These are phyloP conservation scores for Eupithecia vulgata DNA, from an alignment of 2,888 invertebrate species.

Conservation along the genomic window DNA sequence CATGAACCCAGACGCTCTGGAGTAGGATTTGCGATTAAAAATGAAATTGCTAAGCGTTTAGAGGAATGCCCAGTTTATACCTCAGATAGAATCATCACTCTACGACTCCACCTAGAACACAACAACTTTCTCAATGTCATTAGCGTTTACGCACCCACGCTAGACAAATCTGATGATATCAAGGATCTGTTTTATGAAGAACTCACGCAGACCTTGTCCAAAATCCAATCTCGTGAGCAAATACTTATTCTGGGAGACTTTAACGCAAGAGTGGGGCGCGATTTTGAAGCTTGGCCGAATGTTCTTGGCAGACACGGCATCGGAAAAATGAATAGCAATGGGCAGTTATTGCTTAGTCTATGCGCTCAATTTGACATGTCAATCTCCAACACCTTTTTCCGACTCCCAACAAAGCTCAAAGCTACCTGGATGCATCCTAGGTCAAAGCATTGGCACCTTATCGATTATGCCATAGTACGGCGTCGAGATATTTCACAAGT, in stretches of 20 bases:
- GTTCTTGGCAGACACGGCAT: neutral
- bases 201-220: neutral
- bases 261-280: neutral
- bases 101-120: too few relatives aligned
- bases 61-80: too few relatives aligned
- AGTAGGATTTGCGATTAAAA: too few relatives aligned
- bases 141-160: neutral
- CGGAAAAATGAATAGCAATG: neutral
- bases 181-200: neutral
- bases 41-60: too few relatives aligned
- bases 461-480: too few relatives aligned
- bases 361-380: neutral
- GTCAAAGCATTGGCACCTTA: too few relatives aligned
- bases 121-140: neutral
- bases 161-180: neutral
- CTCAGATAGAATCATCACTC: too few relatives aligned
- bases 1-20: too few relatives aligned
- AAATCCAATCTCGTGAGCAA: neutral
- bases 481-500: too few relatives aligned
- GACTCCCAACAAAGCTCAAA: conserved; percentile 37
- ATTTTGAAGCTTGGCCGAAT: neutral
- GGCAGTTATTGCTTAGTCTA: neutral
- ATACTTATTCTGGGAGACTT: neutral
- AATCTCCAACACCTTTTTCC: conserved; percentile 38
- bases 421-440: too few relatives aligned